Conservation (phyloP, 1,140 invertebrate species). For the Cardiocondyla obscurior region DNA sequence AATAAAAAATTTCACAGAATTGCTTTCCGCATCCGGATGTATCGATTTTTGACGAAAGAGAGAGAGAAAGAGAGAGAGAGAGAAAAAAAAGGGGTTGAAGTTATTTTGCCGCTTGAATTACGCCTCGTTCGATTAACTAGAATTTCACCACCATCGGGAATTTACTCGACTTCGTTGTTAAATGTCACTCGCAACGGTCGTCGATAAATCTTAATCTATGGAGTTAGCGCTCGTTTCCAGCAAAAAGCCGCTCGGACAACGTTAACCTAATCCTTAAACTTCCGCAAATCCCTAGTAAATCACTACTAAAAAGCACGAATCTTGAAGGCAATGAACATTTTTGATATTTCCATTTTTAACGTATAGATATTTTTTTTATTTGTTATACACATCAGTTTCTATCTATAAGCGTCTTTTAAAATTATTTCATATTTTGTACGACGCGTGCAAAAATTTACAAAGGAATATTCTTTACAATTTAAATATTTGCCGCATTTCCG, state of each 20-base stretch:
- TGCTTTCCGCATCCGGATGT: not conserved
- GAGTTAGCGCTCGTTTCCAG: not conserved
- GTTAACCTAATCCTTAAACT: not conserved
- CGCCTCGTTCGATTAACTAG: not conserved
- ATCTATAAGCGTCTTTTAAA: too few relatives aligned
- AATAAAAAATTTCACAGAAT: conserved; percentile 36
- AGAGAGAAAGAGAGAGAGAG: not conserved
- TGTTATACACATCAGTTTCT: too few relatives aligned
- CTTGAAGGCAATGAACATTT: not conserved
- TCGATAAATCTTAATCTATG: conserved; percentile 19
- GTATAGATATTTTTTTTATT: not conserved
- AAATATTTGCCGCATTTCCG: not conserved
- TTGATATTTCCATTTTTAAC: not conserved
- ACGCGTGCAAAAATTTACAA: not conserved
- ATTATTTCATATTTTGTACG: not conserved
- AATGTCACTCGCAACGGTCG: conserved; percentile 11
- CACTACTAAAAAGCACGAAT: not conserved
- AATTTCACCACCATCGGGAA: not conserved
- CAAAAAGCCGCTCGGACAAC: not conserved
- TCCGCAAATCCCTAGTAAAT: not conserved
- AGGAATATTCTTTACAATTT: not conserved
- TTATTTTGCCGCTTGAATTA: conserved; percentile 35
- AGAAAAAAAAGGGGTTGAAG: not conserved
- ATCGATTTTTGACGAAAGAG: not conserved
- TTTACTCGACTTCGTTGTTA: conserved; percentile 12